phyloP scores from a whole-genome alignment of 2,113 vertebrate species.

The Forbesichthys papilliferus region DNA sequence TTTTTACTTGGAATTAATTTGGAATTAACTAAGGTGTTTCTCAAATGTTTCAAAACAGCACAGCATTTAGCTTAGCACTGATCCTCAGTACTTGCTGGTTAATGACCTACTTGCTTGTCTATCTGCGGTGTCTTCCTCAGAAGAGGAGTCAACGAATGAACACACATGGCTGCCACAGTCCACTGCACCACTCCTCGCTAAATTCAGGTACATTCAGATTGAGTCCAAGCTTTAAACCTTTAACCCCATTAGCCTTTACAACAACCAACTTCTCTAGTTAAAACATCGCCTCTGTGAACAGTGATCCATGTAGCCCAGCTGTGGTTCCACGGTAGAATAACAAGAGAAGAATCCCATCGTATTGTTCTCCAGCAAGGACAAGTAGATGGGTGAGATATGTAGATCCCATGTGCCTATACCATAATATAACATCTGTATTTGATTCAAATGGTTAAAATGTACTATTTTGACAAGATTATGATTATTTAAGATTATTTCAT shows the following conservation, averaged over 20 bases:
- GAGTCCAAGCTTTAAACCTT: not conserved
- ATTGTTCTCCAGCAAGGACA: conserved; percentile 95
- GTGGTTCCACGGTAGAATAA: conserved; percentile 96
- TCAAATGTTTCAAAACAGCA: too few relatives aligned
- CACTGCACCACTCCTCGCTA: conserved; percentile 88
- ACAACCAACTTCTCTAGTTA: not conserved
- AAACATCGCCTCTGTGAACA: conserved; percentile 46
- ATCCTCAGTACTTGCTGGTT: too few relatives aligned
- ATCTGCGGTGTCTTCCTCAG: conserved; percentile 70
- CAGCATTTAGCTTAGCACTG: too few relatives aligned
- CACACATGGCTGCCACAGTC: conserved; percentile 90
- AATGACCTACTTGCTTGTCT: conserved; percentile 14
- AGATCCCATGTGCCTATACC: too few relatives aligned
- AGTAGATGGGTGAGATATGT: conserved; percentile 88
- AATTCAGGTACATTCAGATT: conserved; percentile 81
- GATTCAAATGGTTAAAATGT: not conserved
- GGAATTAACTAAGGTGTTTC: too few relatives aligned
- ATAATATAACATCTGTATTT: too few relatives aligned
- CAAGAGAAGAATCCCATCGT: conserved; percentile 93
- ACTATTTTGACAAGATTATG: too few relatives aligned
- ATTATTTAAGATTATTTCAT: too few relatives aligned
- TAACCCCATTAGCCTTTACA: conserved; percentile 15
- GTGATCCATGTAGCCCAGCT: conserved; percentile 96
- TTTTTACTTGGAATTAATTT: too few relatives aligned
- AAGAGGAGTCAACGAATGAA: conserved; percentile 95